These are phyloP conservation scores for Idris sp. DNA, from an alignment of 1,140 invertebrate genomes.

Conservation along the genomic window DNA sequence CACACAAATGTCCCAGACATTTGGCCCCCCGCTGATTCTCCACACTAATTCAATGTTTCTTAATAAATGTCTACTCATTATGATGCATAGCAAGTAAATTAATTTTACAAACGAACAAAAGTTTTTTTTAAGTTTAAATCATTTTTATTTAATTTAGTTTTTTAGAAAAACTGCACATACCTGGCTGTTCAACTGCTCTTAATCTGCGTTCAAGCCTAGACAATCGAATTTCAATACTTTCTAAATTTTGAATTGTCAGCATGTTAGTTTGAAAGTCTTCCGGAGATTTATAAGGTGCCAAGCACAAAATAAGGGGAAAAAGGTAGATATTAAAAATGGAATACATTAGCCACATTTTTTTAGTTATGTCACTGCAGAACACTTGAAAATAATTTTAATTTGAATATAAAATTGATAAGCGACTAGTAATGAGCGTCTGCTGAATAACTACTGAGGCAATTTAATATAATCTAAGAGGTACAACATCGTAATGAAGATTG, in stretches of 20 bases:
- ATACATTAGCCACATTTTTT: too few species aligned
- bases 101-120: background rate
- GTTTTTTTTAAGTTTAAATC: too few species aligned
- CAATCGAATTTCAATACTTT: constrained; percentile 69
- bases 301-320: constrained; percentile 17
- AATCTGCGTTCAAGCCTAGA: constrained; percentile 82
- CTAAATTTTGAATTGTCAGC: constrained; percentile 46
- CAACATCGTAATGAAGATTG: constrained; percentile 63
- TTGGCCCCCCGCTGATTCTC: constrained; percentile 80
- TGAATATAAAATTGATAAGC: too few species aligned
- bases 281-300: constrained; percentile 25
- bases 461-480: constrained; percentile 60
- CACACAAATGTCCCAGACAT: constrained; percentile 85
- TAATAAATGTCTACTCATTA: constrained; percentile 12
- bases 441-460: constrained; percentile 11
- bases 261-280: constrained; percentile 28
- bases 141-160: background rate
- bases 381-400: too few species aligned
- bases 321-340: too few species aligned
- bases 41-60: constrained; percentile 79
- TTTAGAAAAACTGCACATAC: constrained; percentile 68
- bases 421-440: constrained; percentile 25
- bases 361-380: too few species aligned
- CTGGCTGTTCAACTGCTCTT: constrained; percentile 85
- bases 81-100: background rate